phyloP scores from a whole-genome alignment of 2,797 vertebrate genomes.

The Enteromius fasciolatus region DNA sequence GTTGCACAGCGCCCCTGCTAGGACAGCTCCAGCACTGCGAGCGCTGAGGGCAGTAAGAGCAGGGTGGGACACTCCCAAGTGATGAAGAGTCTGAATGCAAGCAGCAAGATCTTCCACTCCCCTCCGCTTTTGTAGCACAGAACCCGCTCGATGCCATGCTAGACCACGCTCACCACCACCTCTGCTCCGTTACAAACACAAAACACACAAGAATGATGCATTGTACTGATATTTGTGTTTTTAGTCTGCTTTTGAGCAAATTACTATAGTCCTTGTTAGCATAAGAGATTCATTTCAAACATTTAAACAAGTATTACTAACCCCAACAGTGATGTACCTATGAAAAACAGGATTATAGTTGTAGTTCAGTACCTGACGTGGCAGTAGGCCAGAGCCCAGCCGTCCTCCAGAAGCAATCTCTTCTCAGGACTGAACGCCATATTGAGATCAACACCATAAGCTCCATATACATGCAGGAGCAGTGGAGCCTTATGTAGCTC shows the following conservation, averaged over 20 bases:
- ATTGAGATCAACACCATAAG: constrained; percentile 90
- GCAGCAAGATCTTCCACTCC: constrained; percentile 88
- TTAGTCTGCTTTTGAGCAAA: not conserved
- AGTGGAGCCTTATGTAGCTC: constrained; percentile 81
- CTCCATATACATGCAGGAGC: constrained; percentile 92
- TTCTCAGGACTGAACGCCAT: constrained; percentile 92
- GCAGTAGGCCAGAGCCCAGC: constrained; percentile 94
- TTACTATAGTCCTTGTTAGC: not conserved
- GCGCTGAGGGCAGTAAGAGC: constrained; percentile 80
- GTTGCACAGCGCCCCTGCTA: constrained; percentile 91
- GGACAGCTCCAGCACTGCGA: constrained; percentile 91
- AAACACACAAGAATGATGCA: not conserved
- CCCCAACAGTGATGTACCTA: not conserved
- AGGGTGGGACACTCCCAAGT: constrained; percentile 84
- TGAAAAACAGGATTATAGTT: constrained; percentile 2
- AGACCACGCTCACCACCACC: constrained; percentile 91
- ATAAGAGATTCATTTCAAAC: not conserved
- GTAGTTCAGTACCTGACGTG: constrained; percentile 87
- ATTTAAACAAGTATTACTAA: not conserved
- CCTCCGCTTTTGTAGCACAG: constrained; percentile 82
- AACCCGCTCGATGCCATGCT: constrained; percentile 86
- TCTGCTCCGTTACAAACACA: constrained; percentile 60
- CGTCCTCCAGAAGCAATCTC: constrained; percentile 86
- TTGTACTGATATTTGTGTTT: not conserved
- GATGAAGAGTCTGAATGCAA: constrained; percentile 84